Evolutionary conservation across 2,797 vertebrate species (phyloP), one percentile per base, ranked within the genome.

Genomic region (Cryptoprocta ferox): DNA sequence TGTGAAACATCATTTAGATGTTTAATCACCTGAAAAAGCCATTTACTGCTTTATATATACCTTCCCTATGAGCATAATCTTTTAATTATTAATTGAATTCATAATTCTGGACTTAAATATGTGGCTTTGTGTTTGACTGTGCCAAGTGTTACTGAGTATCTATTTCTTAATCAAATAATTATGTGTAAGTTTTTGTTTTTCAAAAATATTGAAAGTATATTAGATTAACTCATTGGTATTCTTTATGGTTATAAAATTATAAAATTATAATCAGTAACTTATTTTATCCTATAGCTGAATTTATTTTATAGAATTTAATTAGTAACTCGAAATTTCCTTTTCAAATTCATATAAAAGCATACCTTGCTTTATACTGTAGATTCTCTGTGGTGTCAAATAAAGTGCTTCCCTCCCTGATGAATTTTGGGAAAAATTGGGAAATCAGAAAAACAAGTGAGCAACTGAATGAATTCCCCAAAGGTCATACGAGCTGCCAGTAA

Each of bases 51-150:
- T 86, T 95, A 95, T 88, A 89, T 93, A 84, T 90, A 93, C 85
- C 61, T 97, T 93, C 85, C 24, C 26, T 84, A n/a, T 82, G 83
- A 93, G 16, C 28, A 79, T 89, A 97, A 95, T 95, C 53, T 37
- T 96, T 97, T 97, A 97, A 97, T 98, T 98, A 95, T 98, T 97
- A 97, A 98, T 97, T 89, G 82, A 96, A 91, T 89, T 97, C 37
- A 89, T 96, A 96, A 97, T 97, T 97, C 92, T 63, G 26, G 15
- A 92, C n/a, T 86, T 95, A 94, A 89, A 89, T 89, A 37, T 91
- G 56, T 91, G 56, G 18, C 32, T 97, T 95, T 97, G 63, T 96
- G 84, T 96, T 96, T 91, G 87, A 95, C 56, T 93, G n/a, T 9
- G 73, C 30, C 70, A 61, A 97, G 68, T 96, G 26, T 88, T 95